Base-by-base conservation (phyloP, 2,888 invertebrate species). In the Caenorhabditis imperialis region DNA sequence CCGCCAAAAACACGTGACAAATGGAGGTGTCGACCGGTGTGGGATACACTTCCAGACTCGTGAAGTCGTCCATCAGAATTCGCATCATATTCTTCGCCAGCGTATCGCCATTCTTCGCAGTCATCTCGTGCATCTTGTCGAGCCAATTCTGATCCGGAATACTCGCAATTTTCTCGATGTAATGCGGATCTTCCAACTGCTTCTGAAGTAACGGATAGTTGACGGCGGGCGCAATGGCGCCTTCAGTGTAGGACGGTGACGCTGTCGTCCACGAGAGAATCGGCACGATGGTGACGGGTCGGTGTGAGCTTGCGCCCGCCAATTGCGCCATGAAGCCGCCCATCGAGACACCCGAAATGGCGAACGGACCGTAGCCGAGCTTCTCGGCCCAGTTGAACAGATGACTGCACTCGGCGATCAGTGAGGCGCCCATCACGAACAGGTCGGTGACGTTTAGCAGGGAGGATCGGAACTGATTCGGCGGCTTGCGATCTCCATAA, bases 11-110 rank as follows among this genome's bases (percentile, higher is more conserved):
- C 18, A 94, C 93, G 77, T 95, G 95, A 71, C 95, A 93, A 54
- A 97, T 90, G 10, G 93, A 93, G 0, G 96, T 94, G 88, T 98
- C 97, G 53, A 92, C 92, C 0, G 91, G 92, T 16, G 92, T 90
- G 2, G 94, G 93, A 88, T 96, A 99, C 89, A 97, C 96, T 79
- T 92, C 94, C 40, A 99, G 90, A 90, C 97, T 96, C 0, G 98
- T 99, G 88, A 96, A 98, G 89, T 98, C 96, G 88, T 99, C 98
- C 98, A 99, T 98, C 81, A 98, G 92, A 0, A 96, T 96, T 51
- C 94, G 91, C 97, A 98, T 97, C 88, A 98, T 75, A 54, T 77
- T 81, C 47, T 72, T 61, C 6, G 77, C 57, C 8, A 70, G 42
- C 1, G 62, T 6, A 20, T 72, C 55, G 1, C 72, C 69, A 45